phyloP scores from a whole-genome alignment of 2,888 invertebrate species.

The Melanostoma mellinum region DNA sequence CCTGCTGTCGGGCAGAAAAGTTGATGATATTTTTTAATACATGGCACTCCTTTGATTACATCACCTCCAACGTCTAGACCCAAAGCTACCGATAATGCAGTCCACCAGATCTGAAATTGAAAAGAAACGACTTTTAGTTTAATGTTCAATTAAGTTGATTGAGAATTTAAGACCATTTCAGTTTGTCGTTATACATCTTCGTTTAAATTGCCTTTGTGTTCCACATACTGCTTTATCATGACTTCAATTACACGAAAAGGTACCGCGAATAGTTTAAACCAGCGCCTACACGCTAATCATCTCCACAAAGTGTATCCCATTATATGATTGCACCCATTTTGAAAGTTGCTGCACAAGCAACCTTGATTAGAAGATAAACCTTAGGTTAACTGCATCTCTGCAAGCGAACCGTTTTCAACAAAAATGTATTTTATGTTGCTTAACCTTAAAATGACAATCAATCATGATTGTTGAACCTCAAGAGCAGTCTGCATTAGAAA shows the following conservation, averaged over 20 bases:
- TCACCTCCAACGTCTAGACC: conserved; percentile 94
- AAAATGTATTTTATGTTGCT: conserved; percentile 43
- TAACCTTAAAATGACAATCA: conserved; percentile 69
- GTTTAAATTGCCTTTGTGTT: too few relatives aligned
- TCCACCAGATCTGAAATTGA: conserved; percentile 91
- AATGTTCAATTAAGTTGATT: background rate
- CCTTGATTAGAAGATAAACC: conserved; percentile 40
- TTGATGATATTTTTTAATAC: conserved; percentile 94
- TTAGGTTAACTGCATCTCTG: conserved; percentile 10
- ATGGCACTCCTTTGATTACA: conserved; percentile 93
- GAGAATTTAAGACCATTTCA: conserved; percentile 2
- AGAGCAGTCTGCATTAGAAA: conserved; percentile 64
- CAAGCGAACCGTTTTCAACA: conserved; percentile 21
- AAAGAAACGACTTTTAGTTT: conserved; percentile 21
- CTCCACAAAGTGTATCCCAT: too few relatives aligned
- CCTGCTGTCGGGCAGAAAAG: conserved; percentile 96
- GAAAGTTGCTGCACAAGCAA: conserved; percentile 50
- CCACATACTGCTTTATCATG: too few relatives aligned
- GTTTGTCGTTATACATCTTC: background rate
- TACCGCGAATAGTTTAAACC: too few relatives aligned
- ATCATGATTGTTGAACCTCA: conserved; percentile 63
- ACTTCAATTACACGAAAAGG: too few relatives aligned
- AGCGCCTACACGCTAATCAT: background rate
- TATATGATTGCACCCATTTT: background rate
- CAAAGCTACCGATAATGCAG: conserved; percentile 92